Evolutionary conservation across 2,888 invertebrate genomes (phyloP).

Genomic region (Scrobipalpa atriplicella): DNA sequence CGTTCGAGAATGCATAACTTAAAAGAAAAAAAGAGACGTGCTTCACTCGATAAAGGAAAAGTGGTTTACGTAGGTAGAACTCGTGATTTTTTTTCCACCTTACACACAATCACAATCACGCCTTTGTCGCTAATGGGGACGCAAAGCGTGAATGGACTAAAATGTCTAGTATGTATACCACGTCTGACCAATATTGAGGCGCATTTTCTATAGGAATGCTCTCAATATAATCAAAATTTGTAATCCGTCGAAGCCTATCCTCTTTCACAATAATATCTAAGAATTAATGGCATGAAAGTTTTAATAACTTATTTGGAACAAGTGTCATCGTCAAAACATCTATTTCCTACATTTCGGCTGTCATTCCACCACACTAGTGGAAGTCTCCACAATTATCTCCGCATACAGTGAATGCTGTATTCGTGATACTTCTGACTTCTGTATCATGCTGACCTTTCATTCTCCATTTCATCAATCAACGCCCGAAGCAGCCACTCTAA

Average conservation of each 20-base stretch:
- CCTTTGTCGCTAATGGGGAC: no score
- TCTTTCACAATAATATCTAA: no score
- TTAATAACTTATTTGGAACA: neutral
- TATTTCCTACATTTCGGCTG: neutral
- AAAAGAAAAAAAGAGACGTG: slow-evolving; percentile 18
- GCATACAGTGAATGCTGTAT: neutral
- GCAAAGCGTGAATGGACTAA: no score
- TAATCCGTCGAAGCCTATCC: no score
- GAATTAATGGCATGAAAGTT: neutral
- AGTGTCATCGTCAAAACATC: neutral
- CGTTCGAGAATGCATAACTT: slow-evolving; percentile 6
- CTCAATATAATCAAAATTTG: no score
- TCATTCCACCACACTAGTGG: neutral
- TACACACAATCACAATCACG: no score
- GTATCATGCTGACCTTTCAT: slow-evolving; percentile 20
- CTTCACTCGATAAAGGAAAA: slow-evolving; percentile 25
- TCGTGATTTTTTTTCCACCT: neutral
- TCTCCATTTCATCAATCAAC: slow-evolving; percentile 19
- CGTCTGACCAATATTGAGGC: no score
- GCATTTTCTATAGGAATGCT: no score
- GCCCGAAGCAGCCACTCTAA: slow-evolving; percentile 6
- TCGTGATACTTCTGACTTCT: slow-evolving; percentile 10
- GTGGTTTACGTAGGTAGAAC: slow-evolving; percentile 4
- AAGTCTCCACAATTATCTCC: neutral
- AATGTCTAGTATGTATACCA: no score